These are phyloP conservation scores for Aproaerema taeniolella DNA, from an alignment of 2,888 invertebrate genomes.

Conservation along the genomic window DNA sequence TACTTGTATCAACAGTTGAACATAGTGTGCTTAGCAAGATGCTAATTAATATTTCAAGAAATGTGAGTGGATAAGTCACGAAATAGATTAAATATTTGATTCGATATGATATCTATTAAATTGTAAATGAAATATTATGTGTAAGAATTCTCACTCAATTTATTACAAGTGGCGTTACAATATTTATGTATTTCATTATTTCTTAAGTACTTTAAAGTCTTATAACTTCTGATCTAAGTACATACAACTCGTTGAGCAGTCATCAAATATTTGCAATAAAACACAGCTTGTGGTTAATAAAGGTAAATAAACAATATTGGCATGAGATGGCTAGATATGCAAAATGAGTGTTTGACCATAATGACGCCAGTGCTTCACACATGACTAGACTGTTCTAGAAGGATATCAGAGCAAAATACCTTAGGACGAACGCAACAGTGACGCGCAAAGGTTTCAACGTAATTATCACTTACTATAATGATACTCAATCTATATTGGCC, in stretches of 20 bases:
- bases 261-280: too few species aligned
- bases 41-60: neutral
- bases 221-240: too few species aligned
- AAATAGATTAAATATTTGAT: slow-evolving; percentile 4
- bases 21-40: neutral
- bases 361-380: slow-evolving; percentile 1
- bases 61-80: slow-evolving; percentile 1
- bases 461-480: too few species aligned
- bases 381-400: neutral
- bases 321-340: neutral
- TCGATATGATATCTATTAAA: slow-evolving; percentile 2
- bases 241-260: too few species aligned
- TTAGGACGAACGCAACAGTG: slow-evolving; percentile 1
- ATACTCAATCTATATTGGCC: too few species aligned
- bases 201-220: too few species aligned
- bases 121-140: slow-evolving; percentile 2
- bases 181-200: too few species aligned
- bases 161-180: too few species aligned
- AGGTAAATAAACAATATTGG: neutral
- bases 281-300: too few species aligned
- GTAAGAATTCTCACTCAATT: neutral
- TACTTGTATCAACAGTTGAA: too few species aligned
- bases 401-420: too few species aligned
- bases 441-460: slow-evolving; percentile 2
- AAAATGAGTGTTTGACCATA: slow-evolving; percentile 4